Evolutionary conservation across 2,888 invertebrate species (phyloP), one percentile per base, ranked within the genome.

Genomic region (Agrotis ipsilon): DNA sequence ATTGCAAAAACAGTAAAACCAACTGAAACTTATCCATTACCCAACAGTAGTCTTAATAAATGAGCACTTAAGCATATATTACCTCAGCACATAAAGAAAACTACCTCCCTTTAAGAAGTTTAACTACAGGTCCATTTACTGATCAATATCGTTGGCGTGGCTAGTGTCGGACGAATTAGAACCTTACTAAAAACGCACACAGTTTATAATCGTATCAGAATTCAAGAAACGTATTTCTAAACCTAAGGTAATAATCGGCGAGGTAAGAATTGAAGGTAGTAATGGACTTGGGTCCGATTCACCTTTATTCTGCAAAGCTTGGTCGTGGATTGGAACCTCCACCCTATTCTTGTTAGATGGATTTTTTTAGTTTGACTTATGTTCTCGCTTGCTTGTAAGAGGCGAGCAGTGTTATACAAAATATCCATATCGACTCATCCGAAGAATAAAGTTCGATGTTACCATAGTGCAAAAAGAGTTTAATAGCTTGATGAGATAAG

Each of bases 71-170:
- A n/a, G 39, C 49, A 63, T 57, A 76, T 43, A 55, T 68, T 54
- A 48, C 16, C 46, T 43, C 21, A 39, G 45, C 49, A 67, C 19
- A 63, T 64, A 71, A 45, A 62, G 49, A 67, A 21, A 65, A 72
- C 64, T 52, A 55, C 62, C 14, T 52, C 32, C 68, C 60, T 61
- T 68, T 62, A 58, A 70, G 62, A 81, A 73, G 61, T 75, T 64
- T 64, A 73, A 67, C 68, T 49, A 72, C 43, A 49, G 57, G 64
- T 62, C 72, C 79, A 78, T 82, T 82, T 75, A 69, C 72, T 71
- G 65, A 84, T 80, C 82, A 67, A 80, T 84, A 80, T 71, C 27
- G 57, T 67, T 58, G 52, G 45, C 14, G n/a, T 39, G 19, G 24
- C 2, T 1, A 70, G 19, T n/a, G 18, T 43, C 45, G 9, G 19